phyloP scores from a whole-genome alignment of 2,888 invertebrate species.

The Gastrophysa polygoni region DNA sequence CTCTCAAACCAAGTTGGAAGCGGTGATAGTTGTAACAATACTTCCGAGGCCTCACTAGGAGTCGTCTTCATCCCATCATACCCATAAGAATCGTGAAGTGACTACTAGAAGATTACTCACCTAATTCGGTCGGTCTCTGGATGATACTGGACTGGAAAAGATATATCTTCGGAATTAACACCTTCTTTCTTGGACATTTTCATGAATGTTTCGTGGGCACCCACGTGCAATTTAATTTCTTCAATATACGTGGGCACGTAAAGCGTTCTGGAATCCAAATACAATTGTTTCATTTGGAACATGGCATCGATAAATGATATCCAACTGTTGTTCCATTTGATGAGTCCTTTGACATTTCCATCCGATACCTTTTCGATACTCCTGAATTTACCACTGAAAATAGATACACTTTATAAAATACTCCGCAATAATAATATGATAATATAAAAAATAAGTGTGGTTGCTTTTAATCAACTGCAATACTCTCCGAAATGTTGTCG shows the following conservation, averaged over 20 bases:
- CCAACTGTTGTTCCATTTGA: conserved; percentile 67
- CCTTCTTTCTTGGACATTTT: neutral
- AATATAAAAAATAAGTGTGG: too few relatives aligned
- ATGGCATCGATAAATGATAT: conserved; percentile 87
- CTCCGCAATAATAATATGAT: too few relatives aligned
- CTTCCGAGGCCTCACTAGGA: too few relatives aligned
- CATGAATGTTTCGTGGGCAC: neutral
- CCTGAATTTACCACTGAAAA: conserved; percentile 41
- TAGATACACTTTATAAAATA: too few relatives aligned
- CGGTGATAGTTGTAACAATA: too few relatives aligned
- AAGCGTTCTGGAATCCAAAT: conserved; percentile 68
- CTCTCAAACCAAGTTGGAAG: too few relatives aligned
- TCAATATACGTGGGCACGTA: conserved; percentile 68
- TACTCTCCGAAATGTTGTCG: too few relatives aligned
- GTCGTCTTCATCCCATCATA: too few relatives aligned
- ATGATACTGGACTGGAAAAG: conserved; percentile 33
- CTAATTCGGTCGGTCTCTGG: conserved; percentile 54
- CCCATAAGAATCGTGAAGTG: too few relatives aligned
- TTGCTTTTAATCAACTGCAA: too few relatives aligned
- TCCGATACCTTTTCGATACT: conserved; percentile 40
- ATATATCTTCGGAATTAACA: neutral
- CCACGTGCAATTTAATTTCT: neutral
- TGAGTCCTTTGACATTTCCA: conserved; percentile 28
- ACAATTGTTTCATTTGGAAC: conserved; percentile 75
- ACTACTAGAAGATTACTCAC: too few relatives aligned